These are phyloP conservation scores for Papilio xuthus DNA, from an alignment of 1,140 invertebrate genomes.

Conservation along the genomic window DNA sequence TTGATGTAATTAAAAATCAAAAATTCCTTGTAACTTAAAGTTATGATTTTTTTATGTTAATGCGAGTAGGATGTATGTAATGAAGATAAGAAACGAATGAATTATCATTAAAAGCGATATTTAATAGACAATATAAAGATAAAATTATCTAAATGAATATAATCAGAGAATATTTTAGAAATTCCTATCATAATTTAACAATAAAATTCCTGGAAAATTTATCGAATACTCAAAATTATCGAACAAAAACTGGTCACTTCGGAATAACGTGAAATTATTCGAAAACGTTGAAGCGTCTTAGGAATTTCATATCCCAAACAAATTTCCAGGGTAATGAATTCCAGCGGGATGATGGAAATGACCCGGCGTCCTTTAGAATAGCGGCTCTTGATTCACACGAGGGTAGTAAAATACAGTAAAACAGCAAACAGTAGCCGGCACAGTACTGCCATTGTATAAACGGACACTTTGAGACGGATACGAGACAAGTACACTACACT, in stretches of 20 bases:
- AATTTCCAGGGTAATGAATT: constrained; percentile 62
- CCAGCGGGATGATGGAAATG: constrained; percentile 45
- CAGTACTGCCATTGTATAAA: too few relatives aligned
- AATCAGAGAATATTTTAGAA: background rate
- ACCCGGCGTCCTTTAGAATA: constrained; percentile 42
- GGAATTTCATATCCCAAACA: constrained; percentile 70
- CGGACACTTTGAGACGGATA: too few relatives aligned
- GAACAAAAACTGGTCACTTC: constrained; percentile 47
- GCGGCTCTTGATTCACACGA: constrained; percentile 27
- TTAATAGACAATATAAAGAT: background rate
- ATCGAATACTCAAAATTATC: constrained; percentile 27
- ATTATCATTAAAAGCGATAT: too few relatives aligned
- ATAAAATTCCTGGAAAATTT: constrained; percentile 22
- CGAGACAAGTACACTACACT: too few relatives aligned
- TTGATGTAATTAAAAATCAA: too few relatives aligned
- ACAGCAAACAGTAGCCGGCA: too few relatives aligned
- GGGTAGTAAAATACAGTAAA: too few relatives aligned
- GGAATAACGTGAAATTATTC: constrained; percentile 51
- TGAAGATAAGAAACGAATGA: too few relatives aligned
- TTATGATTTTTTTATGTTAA: too few relatives aligned
- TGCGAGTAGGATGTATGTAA: too few relatives aligned
- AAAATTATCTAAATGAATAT: background rate
- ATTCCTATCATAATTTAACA: background rate
- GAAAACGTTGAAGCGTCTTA: constrained; percentile 52
- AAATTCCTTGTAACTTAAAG: too few relatives aligned